Evolutionary conservation across 2,888 invertebrate species (phyloP).

Genomic region (Drosophila quinaria): DNA sequence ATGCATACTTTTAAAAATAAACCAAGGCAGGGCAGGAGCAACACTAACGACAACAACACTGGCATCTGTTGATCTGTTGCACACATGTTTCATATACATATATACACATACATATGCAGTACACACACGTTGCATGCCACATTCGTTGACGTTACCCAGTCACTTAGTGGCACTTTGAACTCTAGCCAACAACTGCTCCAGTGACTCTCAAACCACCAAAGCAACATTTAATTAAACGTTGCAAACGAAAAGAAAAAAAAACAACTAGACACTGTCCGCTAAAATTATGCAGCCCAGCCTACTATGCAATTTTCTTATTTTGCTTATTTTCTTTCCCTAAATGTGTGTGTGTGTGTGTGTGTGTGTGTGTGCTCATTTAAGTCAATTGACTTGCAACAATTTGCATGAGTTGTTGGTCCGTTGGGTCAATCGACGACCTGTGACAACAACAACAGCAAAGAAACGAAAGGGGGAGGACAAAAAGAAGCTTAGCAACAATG

Average conservation of each 20-base stretch:
- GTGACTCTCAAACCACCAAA: slow-evolving; percentile 49
- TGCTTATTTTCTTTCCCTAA: slow-evolving; percentile 1
- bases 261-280: slow-evolving; percentile 33
- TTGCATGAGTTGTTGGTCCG: slow-evolving; percentile 59
- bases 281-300: slow-evolving; percentile 46
- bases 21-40: slow-evolving; percentile 58
- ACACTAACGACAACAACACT: slow-evolving; percentile 17
- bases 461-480: background rate
- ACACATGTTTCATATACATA: slow-evolving; percentile 55
- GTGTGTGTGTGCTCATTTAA: slow-evolving; percentile 53
- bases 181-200: slow-evolving; percentile 51
- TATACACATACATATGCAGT: background rate
- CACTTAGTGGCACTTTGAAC: slow-evolving; percentile 76
- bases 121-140: slow-evolving; percentile 36
- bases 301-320: slow-evolving; percentile 30
- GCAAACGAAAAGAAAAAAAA: slow-evolving; percentile 10
- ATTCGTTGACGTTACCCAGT: slow-evolving; percentile 63
- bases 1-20: slow-evolving; percentile 61
- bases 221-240: slow-evolving; percentile 43
- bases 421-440: slow-evolving; percentile 51
- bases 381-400: slow-evolving; percentile 67
- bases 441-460: slow-evolving; percentile 31
- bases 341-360: slow-evolving; percentile 12
- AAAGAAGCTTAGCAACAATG: slow-evolving; percentile 27
- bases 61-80: slow-evolving; percentile 57